Percentiles rank a stretch among this genome's conserved stretches.
These are phyloP conservation scores for Drosophila kepulauana DNA, from an alignment of 1,140 invertebrate genomes.

Conservation along the genomic window DNA sequence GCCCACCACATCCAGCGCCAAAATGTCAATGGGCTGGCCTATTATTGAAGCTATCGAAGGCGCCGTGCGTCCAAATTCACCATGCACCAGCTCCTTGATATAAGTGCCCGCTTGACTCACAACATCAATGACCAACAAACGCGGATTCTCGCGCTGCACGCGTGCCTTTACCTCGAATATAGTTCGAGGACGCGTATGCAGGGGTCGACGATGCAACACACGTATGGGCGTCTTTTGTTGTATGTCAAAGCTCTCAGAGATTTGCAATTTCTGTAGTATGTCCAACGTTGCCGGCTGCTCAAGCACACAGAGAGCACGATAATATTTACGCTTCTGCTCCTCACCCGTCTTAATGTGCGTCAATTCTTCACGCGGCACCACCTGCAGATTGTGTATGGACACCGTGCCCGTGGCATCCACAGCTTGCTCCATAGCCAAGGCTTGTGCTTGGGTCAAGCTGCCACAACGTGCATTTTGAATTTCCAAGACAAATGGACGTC, in stretches of 20 bases:
- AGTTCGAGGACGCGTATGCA: constrained; percentile 88
- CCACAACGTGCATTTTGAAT: constrained; percentile 89
- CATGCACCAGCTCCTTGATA: constrained; percentile 98
- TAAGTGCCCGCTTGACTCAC: constrained; percentile 97
- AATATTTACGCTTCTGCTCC: constrained; percentile 93
- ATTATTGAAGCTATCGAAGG: constrained; percentile 88
- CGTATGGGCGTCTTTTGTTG: constrained; percentile 93
- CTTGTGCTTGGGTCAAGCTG: constrained; percentile 84
- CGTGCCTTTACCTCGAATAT: constrained; percentile 88
- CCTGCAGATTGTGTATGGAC: constrained; percentile 88
- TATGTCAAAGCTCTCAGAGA: constrained; percentile 86
- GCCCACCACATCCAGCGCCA: constrained; percentile 89
- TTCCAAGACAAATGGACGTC: constrained; percentile 95
- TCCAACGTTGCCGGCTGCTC: constrained; percentile 85
- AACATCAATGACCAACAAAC: constrained; percentile 89
- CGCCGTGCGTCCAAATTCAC: constrained; percentile 95
- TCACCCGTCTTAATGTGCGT: constrained; percentile 93
- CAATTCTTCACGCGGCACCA: constrained; percentile 89
- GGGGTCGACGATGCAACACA: constrained; percentile 93
- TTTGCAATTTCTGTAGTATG: constrained; percentile 86
- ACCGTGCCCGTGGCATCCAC: constrained; percentile 88
- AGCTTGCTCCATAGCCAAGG: constrained; percentile 86
- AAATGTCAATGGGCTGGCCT: constrained; percentile 90
- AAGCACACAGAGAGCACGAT: constrained; percentile 91
- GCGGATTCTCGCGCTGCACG: constrained; percentile 84